These are phyloP conservation scores for Drosophila fulvimacula DNA, from an alignment of 2,888 invertebrate genomes.

Conservation along the genomic window DNA sequence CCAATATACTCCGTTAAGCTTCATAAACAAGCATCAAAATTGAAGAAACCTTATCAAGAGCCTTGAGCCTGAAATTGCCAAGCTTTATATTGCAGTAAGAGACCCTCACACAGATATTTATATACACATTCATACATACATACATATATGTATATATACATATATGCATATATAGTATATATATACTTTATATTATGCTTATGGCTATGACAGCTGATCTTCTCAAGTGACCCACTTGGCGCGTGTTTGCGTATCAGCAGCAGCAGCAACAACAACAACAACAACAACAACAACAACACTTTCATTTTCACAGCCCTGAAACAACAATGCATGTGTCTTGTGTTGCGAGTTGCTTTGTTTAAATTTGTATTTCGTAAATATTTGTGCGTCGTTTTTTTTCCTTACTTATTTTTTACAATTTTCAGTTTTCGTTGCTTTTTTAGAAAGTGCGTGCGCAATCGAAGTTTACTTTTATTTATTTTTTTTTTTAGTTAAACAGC, in stretches of 20 bases:
- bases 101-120: slow-evolving; percentile 11
- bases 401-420: slow-evolving; percentile 15
- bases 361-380: slow-evolving; percentile 73
- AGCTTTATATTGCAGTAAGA: slow-evolving; percentile 17
- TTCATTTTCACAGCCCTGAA: slow-evolving; percentile 70
- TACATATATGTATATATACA: neutral
- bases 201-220: slow-evolving; percentile 72
- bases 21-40: slow-evolving; percentile 5
- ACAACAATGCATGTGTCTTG: slow-evolving; percentile 71
- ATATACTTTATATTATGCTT: slow-evolving; percentile 9
- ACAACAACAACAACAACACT: slow-evolving; percentile 61
- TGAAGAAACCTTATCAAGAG: slow-evolving; percentile 43
- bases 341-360: slow-evolving; percentile 61
- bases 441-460: slow-evolving; percentile 79
- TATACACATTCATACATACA: neutral
- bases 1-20: neutral
- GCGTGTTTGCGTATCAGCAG: slow-evolving; percentile 59
- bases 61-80: slow-evolving; percentile 74
- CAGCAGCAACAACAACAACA: slow-evolving; percentile 42
- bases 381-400: slow-evolving; percentile 51
- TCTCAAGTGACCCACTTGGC: slow-evolving; percentile 79
- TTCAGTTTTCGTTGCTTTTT: slow-evolving; percentile 49
- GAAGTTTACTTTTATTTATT: slow-evolving; percentile 46
- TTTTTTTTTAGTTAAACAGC: slow-evolving; percentile 56
- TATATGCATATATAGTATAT: slow-evolving; percentile 4